Percentiles rank a stretch among this genome's conserved stretches.
Evolutionary conservation across 2,888 invertebrate genomes (phyloP).

Genomic region (Polyommatus icarus): DNA sequence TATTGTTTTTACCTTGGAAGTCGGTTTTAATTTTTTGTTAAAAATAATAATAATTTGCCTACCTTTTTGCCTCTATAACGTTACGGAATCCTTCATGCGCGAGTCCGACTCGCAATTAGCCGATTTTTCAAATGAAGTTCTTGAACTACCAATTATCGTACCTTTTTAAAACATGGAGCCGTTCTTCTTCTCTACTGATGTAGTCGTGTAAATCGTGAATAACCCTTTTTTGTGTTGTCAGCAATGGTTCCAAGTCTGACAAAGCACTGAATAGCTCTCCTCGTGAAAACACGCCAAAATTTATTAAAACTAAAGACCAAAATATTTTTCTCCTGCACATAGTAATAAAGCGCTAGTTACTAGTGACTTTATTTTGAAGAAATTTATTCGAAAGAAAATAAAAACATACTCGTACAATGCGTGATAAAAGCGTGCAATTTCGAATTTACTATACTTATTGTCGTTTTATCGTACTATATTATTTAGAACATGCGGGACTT

Average conservation of each 20-base stretch:
- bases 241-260: slow-evolving; percentile 94
- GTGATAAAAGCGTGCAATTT: neutral
- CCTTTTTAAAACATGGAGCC: slow-evolving; percentile 89
- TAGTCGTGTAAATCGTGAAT: slow-evolving; percentile 92
- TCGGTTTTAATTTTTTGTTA: too few relatives aligned
- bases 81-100: too few relatives aligned
- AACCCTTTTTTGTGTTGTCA: slow-evolving; percentile 94
- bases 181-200: slow-evolving; percentile 90
- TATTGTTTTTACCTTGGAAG: too few relatives aligned
- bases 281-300: slow-evolving; percentile 48
- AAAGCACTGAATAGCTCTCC: slow-evolving; percentile 95
- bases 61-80: too few relatives aligned
- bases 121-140: too few relatives aligned
- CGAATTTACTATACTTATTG: neutral
- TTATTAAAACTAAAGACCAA: slow-evolving; percentile 44
- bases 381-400: neutral
- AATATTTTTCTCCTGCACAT: neutral
- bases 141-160: slow-evolving; percentile 52
- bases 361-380: neutral
- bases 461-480: neutral
- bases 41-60: too few relatives aligned
- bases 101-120: too few relatives aligned
- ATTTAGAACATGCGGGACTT: neutral
- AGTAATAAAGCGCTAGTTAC: neutral
- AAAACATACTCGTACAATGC: neutral